These are phyloP conservation scores for Megalurothrips usitatus DNA, from an alignment of 2,888 invertebrate genomes.

Conservation along the genomic window DNA sequence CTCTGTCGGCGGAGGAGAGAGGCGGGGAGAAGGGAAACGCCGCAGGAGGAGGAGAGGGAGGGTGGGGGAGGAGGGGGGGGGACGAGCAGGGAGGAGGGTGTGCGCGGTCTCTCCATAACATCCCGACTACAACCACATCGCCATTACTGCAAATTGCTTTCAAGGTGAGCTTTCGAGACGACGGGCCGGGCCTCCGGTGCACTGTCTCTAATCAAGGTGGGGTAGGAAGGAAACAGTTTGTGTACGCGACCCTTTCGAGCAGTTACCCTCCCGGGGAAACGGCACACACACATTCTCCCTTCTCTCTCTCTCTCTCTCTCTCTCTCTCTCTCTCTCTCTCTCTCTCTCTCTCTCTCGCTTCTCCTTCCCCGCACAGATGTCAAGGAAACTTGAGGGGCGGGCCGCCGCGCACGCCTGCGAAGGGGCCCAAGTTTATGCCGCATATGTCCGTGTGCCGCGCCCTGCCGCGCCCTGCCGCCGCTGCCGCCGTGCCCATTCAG, in stretches of 20 bases:
- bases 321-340: too few species aligned
- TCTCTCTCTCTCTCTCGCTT: too few species aligned
- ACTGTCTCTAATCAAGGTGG: background rate
- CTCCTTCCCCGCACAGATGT: background rate
- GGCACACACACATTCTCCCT: too few species aligned
- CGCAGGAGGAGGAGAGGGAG: background rate
- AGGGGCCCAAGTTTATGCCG: background rate
- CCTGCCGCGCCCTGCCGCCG: background rate
- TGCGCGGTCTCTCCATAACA: background rate
- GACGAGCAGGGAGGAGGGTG: background rate
- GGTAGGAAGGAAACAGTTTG: background rate
- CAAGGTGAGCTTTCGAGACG: background rate
- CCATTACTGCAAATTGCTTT: constrained; percentile 20
- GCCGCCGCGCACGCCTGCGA: too few species aligned
- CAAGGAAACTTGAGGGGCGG: background rate
- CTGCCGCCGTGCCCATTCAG: too few species aligned
- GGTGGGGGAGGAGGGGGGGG: background rate
- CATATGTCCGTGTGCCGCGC: too few species aligned
- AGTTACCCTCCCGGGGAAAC: too few species aligned
- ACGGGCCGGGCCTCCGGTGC: background rate
- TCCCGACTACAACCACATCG: constrained; percentile 13
- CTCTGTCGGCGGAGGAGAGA: too few species aligned
- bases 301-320: too few species aligned
- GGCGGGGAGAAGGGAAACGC: background rate
- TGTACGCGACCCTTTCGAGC: background rate